Conservation (phyloP, 2,888 invertebrate genomes). For the Tetheella fluctuosa region DNA sequence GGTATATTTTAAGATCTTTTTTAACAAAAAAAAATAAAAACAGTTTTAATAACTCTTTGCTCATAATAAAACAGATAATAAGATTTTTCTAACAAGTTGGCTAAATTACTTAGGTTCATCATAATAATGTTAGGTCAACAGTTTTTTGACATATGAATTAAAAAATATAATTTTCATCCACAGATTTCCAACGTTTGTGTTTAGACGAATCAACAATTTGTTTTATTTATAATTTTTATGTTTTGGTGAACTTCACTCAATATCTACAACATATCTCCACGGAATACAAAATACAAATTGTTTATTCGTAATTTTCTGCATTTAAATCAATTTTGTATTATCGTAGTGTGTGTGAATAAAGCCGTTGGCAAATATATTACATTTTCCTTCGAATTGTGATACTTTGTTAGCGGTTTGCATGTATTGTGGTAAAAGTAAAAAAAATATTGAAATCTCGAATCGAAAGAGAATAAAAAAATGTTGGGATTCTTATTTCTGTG, state of each 20-base stretch:
- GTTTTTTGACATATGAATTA: not conserved
- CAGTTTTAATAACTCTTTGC: not conserved
- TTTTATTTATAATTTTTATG: not conserved
- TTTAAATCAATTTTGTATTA: constrained; percentile 12
- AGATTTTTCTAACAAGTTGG: not conserved
- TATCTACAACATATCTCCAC: not conserved
- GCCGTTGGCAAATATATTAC: not conserved
- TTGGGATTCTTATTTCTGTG: constrained; percentile 50
- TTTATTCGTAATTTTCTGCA: constrained; percentile 11
- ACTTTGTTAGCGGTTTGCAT: not conserved
- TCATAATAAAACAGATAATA: not conserved
- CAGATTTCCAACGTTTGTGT: constrained; percentile 2
- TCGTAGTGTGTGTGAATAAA: not conserved
- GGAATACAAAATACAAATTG: not conserved
- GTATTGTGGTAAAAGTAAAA: constrained; percentile 11
- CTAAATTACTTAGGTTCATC: not conserved
- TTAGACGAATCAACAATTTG: constrained; percentile 3
- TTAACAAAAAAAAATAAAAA: not conserved
- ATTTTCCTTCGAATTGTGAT: not conserved
- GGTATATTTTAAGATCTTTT: constrained; percentile 25
- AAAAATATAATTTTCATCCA: not conserved
- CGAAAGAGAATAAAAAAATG: constrained; percentile 49
- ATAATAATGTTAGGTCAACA: not conserved
- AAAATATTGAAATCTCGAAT: constrained; percentile 51
- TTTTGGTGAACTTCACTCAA: not conserved